These are phyloP conservation scores for Scrobipalpa atriplicella DNA, from an alignment of 2,888 invertebrate species.

Conservation along the genomic window DNA sequence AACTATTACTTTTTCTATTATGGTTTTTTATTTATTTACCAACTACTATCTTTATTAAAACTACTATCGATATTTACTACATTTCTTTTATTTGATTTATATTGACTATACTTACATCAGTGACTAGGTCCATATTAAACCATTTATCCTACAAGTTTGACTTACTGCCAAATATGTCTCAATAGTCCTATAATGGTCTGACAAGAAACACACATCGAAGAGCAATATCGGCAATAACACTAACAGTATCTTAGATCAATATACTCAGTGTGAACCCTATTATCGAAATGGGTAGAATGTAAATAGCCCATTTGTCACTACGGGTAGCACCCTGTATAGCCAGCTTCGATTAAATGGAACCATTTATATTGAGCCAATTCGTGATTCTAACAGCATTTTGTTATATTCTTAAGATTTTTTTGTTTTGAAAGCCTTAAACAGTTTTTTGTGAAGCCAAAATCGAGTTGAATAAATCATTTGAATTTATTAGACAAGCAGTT, in stretches of 20 bases:
- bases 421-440: no score
- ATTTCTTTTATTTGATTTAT: no score
- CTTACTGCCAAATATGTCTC: not conserved
- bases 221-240: not conserved
- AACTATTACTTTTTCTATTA: no score
- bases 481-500: no score
- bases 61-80: no score
- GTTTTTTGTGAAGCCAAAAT: no score
- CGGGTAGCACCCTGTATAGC: conserved; percentile 35
- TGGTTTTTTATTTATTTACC: no score
- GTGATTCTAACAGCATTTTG: not conserved
- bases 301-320: conserved; percentile 63
- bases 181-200: not conserved
- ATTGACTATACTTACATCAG: no score
- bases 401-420: not conserved
- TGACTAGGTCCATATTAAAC: no score
- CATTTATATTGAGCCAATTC: not conserved
- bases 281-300: conserved; percentile 50
- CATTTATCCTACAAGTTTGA: not conserved
- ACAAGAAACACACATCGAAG: not conserved
- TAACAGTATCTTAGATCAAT: conserved; percentile 43
- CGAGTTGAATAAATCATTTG: no score
- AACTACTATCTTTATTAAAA: no score
- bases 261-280: conserved; percentile 46
- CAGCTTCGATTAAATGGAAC: conserved; percentile 47